A percentile compares a stretch with the other conserved stretches of the same genome.
Conservation (phyloP, 2,113 vertebrate species). For the Formicarius rufipectus region DNA sequence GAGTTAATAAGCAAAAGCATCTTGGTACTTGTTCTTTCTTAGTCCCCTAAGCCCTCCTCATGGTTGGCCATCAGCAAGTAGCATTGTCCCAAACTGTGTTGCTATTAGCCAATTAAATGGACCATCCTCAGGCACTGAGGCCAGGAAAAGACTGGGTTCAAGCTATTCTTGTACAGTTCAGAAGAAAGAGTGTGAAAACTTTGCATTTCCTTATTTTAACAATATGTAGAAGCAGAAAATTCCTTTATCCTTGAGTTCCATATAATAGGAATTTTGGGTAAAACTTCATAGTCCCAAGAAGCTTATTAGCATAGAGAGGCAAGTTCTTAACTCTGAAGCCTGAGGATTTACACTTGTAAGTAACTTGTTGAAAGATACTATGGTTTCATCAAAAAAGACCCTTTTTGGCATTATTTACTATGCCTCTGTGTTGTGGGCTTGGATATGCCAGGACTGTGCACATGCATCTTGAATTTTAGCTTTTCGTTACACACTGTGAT, state of each 20-base stretch:
- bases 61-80: neutral
- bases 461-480: neutral
- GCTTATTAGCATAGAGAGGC: neutral
- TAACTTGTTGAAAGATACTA: neutral
- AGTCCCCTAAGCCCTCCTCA: neutral
- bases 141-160: neutral
- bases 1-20: neutral
- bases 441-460: neutral
- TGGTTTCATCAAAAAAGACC: neutral
- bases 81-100: rapidly evolving
- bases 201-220: neutral
- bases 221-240: neutral
- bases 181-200: neutral
- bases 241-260: neutral
- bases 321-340: neutral
- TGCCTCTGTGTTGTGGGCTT: neutral
- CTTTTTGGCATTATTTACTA: neutral
- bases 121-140: rapidly evolving
- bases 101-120: neutral
- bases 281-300: neutral
- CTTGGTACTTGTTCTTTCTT: neutral
- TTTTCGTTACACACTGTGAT: neutral
- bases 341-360: neutral
- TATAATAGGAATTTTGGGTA: neutral
- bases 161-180: neutral